A percentile compares a stretch with the other conserved stretches of the same genome.
phyloP scores from a whole-genome alignment of 1,140 invertebrate species.

The Rhynchophorus ferrugineus region DNA sequence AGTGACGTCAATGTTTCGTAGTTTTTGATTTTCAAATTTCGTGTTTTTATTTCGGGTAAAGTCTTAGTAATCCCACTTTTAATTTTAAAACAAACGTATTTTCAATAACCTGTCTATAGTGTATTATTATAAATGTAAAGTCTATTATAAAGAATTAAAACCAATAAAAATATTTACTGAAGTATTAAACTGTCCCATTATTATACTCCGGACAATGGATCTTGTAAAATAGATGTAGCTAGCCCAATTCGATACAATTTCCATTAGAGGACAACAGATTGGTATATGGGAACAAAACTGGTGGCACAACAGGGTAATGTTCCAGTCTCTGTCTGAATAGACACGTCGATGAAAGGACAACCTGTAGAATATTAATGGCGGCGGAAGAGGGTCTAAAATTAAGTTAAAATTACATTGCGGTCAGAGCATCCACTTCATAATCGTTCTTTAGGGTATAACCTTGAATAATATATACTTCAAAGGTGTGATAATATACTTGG shows the following conservation, averaged over 20 bases:
- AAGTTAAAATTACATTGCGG: background rate
- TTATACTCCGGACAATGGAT: background rate
- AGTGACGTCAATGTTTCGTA: too few species aligned
- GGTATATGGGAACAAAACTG: conserved; percentile 27
- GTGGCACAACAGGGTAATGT: conserved; percentile 26
- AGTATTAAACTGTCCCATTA: background rate
- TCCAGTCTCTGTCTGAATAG: conserved; percentile 13
- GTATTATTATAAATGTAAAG: too few species aligned
- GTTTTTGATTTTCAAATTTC: too few species aligned
- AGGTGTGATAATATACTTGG: too few species aligned
- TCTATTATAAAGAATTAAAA: too few species aligned
- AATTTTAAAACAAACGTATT: too few species aligned
- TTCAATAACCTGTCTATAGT: too few species aligned
- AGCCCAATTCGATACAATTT: background rate
- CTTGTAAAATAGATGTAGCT: background rate
- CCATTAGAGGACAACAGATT: background rate
- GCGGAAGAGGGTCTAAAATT: background rate
- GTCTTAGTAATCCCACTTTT: too few species aligned
- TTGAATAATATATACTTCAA: background rate
- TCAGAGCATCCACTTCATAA: background rate
- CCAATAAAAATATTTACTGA: too few species aligned
- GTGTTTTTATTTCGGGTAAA: too few species aligned
- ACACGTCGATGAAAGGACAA: conserved; percentile 26
- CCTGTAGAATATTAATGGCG: conserved; percentile 31
- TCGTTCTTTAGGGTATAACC: background rate